phyloP scores from a whole-genome alignment of 2,888 invertebrate species.

The Harpagoxenus sublaevis region DNA sequence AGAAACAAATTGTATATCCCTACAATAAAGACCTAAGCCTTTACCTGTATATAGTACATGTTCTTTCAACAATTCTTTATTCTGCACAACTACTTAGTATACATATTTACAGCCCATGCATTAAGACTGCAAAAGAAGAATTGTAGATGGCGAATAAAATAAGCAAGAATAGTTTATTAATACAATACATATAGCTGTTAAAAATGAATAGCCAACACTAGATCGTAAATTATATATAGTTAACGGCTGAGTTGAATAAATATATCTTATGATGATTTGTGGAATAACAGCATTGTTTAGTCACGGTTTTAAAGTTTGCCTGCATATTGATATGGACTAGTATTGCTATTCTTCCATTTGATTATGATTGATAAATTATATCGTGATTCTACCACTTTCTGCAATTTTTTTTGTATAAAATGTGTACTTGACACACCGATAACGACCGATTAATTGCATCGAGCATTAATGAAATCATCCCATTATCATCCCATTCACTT shows the following conservation, averaged over 20 bases:
- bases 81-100: not conserved
- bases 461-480: not conserved
- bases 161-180: not conserved
- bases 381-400: not conserved
- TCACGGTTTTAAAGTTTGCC: not conserved
- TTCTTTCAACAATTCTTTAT: constrained; percentile 2
- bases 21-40: constrained; percentile 46
- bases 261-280: not conserved
- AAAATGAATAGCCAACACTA: not conserved
- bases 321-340: not conserved
- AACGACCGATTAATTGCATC: not conserved
- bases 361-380: not conserved
- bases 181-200: not conserved
- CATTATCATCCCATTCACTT: not conserved
- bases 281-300: not conserved
- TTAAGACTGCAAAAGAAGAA: not conserved
- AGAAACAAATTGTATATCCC: constrained; percentile 42
- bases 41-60: constrained; percentile 25
- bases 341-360: not conserved
- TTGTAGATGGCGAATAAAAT: not conserved
- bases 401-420: not conserved
- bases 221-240: not conserved
- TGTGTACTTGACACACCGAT: not conserved
- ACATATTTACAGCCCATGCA: not conserved
- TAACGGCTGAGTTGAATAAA: not conserved